These are phyloP conservation scores for Murina feae DNA, from an alignment of 2,113 vertebrate species.

Conservation along the genomic window DNA sequence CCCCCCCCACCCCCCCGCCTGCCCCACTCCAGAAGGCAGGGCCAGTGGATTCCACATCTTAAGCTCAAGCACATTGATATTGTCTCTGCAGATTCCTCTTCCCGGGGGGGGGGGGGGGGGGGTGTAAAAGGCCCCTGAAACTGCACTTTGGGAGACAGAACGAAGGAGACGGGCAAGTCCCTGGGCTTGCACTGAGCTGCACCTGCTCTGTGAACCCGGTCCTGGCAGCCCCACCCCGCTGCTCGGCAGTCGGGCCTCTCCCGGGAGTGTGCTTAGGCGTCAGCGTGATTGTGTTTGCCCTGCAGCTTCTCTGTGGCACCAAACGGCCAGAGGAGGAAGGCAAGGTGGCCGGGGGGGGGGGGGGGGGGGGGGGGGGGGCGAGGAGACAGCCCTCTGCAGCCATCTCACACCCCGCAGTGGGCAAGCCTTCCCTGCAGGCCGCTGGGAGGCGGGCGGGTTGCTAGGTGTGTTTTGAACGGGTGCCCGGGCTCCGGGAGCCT, in stretches of 20 bases:
- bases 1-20: too few relatives aligned
- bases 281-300: neutral
- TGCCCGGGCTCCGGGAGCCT: neutral
- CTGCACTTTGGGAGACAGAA: neutral
- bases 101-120: neutral
- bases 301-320: conserved; percentile 27
- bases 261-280: neutral
- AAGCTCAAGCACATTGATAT: neutral
- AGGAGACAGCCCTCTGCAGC: neutral
- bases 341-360: neutral
- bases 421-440: neutral
- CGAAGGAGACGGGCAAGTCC: conserved; percentile 18
- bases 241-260: neutral
- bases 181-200: neutral
- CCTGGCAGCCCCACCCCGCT: conserved; percentile 45
- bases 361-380: neutral
- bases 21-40: neutral
- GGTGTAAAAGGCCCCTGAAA: neutral
- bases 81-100: neutral
- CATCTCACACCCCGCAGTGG: neutral
- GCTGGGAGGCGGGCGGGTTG: neutral
- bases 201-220: conserved; percentile 36
- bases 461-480: neutral
- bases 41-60: neutral
- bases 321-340: neutral